Conservation (phyloP, 2,888 invertebrate species). For the Xestia c-nigrum region DNA sequence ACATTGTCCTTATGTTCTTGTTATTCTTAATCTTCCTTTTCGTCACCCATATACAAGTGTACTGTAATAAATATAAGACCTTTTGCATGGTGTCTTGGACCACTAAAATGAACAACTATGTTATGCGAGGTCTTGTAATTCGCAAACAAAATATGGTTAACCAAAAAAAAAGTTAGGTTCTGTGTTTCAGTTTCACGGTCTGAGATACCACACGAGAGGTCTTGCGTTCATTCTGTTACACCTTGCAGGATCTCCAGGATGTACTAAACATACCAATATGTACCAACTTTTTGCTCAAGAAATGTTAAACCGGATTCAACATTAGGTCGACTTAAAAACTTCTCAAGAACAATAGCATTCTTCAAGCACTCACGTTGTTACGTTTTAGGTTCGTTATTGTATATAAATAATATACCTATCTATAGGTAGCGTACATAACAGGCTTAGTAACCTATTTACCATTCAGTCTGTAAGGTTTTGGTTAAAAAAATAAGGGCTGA, state of each 20-base stretch:
- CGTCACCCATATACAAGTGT: neutral
- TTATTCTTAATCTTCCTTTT: neutral
- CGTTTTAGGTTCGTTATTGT: constrained; percentile 19
- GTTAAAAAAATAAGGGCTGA: fast-evolving
- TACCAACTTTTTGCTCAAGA: constrained; percentile 9
- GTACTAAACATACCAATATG: neutral
- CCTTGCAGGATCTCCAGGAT: neutral
- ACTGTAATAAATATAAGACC: too few relatives aligned
- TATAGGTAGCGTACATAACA: neutral
- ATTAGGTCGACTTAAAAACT: constrained; percentile 35
- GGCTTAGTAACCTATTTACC: constrained; percentile 22
- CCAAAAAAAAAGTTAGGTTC: too few relatives aligned
- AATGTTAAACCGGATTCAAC: constrained; percentile 32
- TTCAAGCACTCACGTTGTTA: constrained; percentile 12
- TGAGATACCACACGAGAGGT: neutral
- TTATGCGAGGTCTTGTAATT: too few relatives aligned
- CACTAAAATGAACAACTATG: too few relatives aligned
- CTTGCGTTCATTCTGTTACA: too few relatives aligned
- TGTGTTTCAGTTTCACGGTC: too few relatives aligned
- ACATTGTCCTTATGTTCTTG: neutral
- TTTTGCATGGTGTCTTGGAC: too few relatives aligned
- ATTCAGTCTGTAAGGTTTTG: neutral
- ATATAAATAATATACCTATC: neutral
- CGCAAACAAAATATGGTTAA: too few relatives aligned
- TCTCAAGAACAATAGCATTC: constrained; percentile 54